phyloP scores from a whole-genome alignment of 2,797 vertebrate species.

The Carduelis carduelis region DNA sequence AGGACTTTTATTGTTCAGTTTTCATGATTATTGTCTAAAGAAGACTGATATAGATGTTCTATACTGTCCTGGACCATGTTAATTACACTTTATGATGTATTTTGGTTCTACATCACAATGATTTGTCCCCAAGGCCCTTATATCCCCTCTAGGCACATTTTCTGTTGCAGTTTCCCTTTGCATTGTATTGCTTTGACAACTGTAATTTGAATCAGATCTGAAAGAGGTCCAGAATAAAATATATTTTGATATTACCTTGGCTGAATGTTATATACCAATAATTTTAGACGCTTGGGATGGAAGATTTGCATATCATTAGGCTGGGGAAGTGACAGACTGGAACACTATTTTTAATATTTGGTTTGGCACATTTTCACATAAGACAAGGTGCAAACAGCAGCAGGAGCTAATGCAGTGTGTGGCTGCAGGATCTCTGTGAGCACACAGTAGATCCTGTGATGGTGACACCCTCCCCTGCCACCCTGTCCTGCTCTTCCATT shows the following conservation, averaged over 20 bases:
- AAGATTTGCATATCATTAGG: not conserved
- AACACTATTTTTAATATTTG: not conserved
- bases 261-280: constrained; percentile 68
- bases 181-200: constrained; percentile 98
- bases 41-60: constrained; percentile 86
- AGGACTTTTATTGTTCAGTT: constrained; percentile 93
- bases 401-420: not conserved
- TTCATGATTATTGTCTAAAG: constrained; percentile 88
- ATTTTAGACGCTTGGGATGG: constrained; percentile 6
- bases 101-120: constrained; percentile 84
- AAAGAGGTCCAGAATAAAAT: constrained; percentile 99
- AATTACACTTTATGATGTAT: constrained; percentile 86
- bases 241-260: constrained; percentile 98
- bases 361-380: constrained; percentile 32
- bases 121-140: constrained; percentile 80
- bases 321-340: constrained; percentile 2
- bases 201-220: constrained; percentile 97
- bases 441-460: not conserved
- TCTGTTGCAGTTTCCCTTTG: constrained; percentile 87
- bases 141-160: constrained; percentile 83
- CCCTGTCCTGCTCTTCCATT: rapidly evolving
- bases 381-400: not conserved
- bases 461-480: not conserved
- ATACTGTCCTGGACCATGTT: constrained; percentile 88
- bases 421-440: not conserved